Evolutionary conservation across 2,888 invertebrate species (phyloP), one percentile per base, ranked within the genome.

Genomic region (Acanthosepion lycidas): DNA sequence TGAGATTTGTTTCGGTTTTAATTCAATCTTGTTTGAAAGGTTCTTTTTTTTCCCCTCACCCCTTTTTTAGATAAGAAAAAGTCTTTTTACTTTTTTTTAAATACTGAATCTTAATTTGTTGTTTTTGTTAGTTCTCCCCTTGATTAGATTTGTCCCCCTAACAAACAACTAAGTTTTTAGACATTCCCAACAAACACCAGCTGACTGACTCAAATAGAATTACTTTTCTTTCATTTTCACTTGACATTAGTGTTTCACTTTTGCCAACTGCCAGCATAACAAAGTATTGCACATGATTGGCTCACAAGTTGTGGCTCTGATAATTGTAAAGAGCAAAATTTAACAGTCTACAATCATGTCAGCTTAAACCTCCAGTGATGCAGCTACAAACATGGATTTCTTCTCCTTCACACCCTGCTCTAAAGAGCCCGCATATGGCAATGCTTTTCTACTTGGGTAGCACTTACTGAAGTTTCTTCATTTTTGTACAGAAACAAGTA

Each of bases 341-440:
- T 78, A 78, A 15, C 78, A 78, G n/a, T 15, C 78, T 78, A n/a
- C 78, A 78, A 78, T 33, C 78, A n/a, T 78, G 78, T 78, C 78
- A 78, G 78, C 78, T 78, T 78, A n/a, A 78, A 78, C 78, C 18
- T n/a, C 78, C n/a, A 78, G n/a, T 78, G n/a, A 78, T 78, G n/a
- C 78, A 78, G 12, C n/a, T 15, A 6, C 78, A 12, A 33, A 78
- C n/a, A 78, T n/a, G 6, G 3, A 4, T n/a, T 5, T 78, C 78
- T 12, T 33, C n/a, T 0, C 15, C 78, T 78, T 78, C 78, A 33
- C 78, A 42, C 20, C n/a, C n/a, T 3, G 6, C 78, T 12, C 78
- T 78, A 78, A 78, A 78, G 78, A 78, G n/a, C n/a, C 33, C 2
- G 42, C 78, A 78, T 78, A 78, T 12, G 33, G 78, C 9, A 78